phyloP scores from a whole-genome alignment of 2,113 vertebrate genomes.

The Lepus europaeus region DNA sequence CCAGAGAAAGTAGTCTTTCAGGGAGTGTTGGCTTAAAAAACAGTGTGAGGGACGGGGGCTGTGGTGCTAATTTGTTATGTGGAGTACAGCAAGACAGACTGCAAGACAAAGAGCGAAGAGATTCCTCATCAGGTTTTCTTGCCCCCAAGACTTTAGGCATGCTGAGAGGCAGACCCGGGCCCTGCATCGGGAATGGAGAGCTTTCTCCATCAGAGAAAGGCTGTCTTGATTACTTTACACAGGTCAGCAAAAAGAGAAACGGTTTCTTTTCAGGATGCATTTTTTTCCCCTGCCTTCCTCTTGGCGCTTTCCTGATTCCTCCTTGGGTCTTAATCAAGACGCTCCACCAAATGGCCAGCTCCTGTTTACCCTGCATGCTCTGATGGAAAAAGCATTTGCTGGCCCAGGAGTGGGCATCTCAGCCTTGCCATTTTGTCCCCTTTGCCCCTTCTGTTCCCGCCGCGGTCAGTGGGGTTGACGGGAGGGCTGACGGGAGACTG shows the following conservation, averaged over 20 bases:
- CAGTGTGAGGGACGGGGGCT: not conserved
- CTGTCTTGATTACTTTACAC: not conserved
- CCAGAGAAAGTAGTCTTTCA: conserved; percentile 30
- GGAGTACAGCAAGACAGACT: not conserved
- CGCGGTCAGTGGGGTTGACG: not conserved
- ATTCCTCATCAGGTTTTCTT: not conserved
- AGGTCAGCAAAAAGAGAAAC: not conserved
- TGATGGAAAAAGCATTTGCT: not conserved
- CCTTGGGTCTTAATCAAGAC: not conserved
- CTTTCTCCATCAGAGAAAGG: conserved; percentile 26
- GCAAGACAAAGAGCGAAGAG: not conserved
- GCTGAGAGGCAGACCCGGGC: not conserved
- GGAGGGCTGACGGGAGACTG: not conserved
- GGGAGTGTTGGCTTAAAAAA: not conserved
- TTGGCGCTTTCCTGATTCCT: not conserved
- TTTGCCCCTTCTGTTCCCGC: not conserved
- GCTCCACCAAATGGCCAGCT: not conserved
- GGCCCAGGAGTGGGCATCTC: not conserved
- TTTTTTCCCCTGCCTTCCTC: not conserved
- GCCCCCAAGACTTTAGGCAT: not conserved
- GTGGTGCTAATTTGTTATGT: not conserved
- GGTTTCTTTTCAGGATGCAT: not conserved
- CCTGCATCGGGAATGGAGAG: not conserved
- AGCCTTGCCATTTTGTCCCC: not conserved
- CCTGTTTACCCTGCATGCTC: not conserved